phyloP scores from a whole-genome alignment of 1,140 invertebrate species.

The Trichomalopsis sarcophagae region DNA sequence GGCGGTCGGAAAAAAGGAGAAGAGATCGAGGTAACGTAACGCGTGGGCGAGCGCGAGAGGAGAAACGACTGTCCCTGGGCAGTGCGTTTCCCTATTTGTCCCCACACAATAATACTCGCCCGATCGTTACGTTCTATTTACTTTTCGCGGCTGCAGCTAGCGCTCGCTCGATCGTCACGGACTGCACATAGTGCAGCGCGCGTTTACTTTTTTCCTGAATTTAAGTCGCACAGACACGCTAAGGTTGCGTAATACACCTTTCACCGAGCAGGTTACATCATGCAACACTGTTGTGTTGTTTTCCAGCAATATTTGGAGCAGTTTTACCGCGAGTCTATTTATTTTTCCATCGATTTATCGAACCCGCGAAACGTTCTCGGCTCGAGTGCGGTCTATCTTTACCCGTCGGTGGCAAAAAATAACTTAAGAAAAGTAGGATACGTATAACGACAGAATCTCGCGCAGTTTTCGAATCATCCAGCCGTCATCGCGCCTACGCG shows the following conservation, averaged over 20 bases:
- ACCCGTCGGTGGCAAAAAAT: too few relatives aligned
- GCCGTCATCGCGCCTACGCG: not conserved
- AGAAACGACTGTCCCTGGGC: not conserved
- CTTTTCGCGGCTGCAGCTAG: not conserved
- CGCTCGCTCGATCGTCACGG: not conserved
- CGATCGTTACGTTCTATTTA: constrained; percentile 21
- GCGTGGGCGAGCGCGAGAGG: not conserved
- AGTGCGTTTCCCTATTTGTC: constrained; percentile 12
- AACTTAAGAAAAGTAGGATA: too few relatives aligned
- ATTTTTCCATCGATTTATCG: not conserved
- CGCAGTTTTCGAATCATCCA: too few relatives aligned
- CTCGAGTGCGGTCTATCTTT: too few relatives aligned
- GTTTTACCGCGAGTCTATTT: not conserved
- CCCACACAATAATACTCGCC: not conserved
- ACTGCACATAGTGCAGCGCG: not conserved
- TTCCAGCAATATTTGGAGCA: not conserved
- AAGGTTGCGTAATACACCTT: not conserved
- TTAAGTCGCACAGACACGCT: not conserved
- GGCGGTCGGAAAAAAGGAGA: not conserved
- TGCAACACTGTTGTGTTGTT: not conserved
- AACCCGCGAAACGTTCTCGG: not conserved
- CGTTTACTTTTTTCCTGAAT: not conserved
- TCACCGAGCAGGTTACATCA: not conserved
- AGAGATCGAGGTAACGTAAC: not conserved
- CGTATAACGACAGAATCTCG: too few relatives aligned